Evolutionary conservation across 92 coral and sea anemone species (phyloP).

Genomic region (Siderastrea siderea): DNA sequence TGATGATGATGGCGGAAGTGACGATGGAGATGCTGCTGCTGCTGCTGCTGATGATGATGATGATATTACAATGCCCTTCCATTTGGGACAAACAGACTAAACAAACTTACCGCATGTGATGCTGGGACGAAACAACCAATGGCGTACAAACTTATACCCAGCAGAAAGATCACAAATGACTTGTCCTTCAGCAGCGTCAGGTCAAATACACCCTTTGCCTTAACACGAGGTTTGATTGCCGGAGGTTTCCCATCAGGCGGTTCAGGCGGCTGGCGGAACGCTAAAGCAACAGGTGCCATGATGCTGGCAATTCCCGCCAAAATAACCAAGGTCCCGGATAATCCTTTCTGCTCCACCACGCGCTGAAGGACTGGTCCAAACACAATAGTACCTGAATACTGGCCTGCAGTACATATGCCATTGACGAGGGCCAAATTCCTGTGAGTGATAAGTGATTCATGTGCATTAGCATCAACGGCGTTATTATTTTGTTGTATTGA

Average conservation of each 20-base stretch:
- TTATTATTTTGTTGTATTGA: no score
- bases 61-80: no score
- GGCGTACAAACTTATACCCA: slow-evolving; percentile 16
- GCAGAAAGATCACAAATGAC: slow-evolving; percentile 13
- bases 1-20: no score
- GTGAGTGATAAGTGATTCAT: no score
- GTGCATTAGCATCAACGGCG: no score
- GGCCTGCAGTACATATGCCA: slow-evolving; percentile 30
- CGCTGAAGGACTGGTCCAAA: slow-evolving; percentile 3
- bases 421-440: slow-evolving; percentile 30
- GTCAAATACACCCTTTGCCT: slow-evolving; percentile 6
- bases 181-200: slow-evolving; percentile 23
- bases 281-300: neutral
- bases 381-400: slow-evolving; percentile 5
- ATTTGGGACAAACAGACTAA: neutral
- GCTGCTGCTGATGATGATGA: no score
- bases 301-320: slow-evolving; percentile 30
- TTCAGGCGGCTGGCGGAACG: slow-evolving; percentile 20
- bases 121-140: slow-evolving; percentile 7
- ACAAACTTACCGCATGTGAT: slow-evolving; percentile 11
- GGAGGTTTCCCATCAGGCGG: neutral
- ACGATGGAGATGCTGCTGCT: no score
- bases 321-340: slow-evolving; percentile 17
- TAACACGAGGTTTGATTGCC: neutral
- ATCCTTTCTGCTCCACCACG: neutral